Conservation (phyloP, 2,888 invertebrate genomes). For the Exocentrus adspersus region DNA sequence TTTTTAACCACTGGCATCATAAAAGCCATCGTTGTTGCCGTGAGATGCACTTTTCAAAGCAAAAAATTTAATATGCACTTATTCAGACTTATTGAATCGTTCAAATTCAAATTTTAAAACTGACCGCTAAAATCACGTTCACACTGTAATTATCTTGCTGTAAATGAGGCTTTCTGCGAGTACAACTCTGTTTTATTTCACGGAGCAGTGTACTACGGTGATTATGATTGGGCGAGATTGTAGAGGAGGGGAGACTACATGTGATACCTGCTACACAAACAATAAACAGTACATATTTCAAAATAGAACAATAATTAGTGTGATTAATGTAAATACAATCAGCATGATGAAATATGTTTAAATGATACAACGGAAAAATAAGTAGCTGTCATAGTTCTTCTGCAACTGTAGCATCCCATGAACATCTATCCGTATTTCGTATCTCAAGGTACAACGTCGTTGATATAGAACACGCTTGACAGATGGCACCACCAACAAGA, state of each 20-base stretch:
- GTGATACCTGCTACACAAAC: no score
- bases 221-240: conserved; percentile 47
- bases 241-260: conserved; percentile 42
- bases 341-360: not conserved
- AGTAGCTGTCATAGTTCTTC: no score
- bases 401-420: no score
- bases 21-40: conserved; percentile 77
- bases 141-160: conserved; percentile 12
- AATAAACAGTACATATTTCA: no score
- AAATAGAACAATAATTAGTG: no score
- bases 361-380: not conserved
- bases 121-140: conserved; percentile 8
- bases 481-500: no score
- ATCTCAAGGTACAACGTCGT: no score
- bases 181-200: conserved; percentile 49
- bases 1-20: conserved; percentile 96
- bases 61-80: conserved; percentile 11
- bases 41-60: not conserved
- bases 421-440: no score
- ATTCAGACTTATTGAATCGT: not conserved
- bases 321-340: conserved; percentile 11
- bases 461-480: no score
- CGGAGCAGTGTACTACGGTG: conserved; percentile 44
- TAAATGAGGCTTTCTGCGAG: conserved; percentile 37
- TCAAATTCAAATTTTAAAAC: not conserved